Conservation (phyloP, 2,797 vertebrate species). For the Enteromius radiatus region DNA sequence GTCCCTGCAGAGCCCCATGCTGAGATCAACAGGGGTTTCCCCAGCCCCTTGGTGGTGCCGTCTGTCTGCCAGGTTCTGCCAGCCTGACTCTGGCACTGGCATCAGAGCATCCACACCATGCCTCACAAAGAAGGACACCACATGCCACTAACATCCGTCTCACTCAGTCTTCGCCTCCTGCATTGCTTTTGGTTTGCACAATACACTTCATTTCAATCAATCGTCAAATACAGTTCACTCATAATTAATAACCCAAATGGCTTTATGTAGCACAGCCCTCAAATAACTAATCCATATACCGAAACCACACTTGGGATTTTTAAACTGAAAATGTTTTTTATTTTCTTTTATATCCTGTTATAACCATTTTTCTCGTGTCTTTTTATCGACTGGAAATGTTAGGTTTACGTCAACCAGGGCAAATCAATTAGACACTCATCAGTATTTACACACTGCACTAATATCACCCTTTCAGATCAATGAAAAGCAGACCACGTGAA, state of each 20-base stretch:
- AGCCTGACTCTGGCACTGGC: slow-evolving; percentile 51
- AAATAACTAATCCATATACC: neutral
- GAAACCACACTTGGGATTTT: neutral
- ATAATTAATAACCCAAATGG: slow-evolving; percentile 10
- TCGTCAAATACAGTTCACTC: neutral
- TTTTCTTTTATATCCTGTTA: neutral
- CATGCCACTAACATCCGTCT: slow-evolving; percentile 34
- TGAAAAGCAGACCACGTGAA: slow-evolving; percentile 22
- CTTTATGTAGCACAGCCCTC: slow-evolving; percentile 29
- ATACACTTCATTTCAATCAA: neutral
- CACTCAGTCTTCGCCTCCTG: slow-evolving; percentile 17
- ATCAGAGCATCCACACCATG: slow-evolving; percentile 41
- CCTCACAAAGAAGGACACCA: slow-evolving; percentile 30
- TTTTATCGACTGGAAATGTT: neutral
- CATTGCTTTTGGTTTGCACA: slow-evolving; percentile 13
- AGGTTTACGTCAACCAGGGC: neutral
- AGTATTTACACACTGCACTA: slow-evolving; percentile 15
- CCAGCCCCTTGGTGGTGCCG: slow-evolving; percentile 45
- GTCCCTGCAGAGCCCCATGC: slow-evolving; percentile 30
- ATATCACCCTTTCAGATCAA: slow-evolving; percentile 12
- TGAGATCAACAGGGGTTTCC: slow-evolving; percentile 52
- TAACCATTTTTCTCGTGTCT: neutral
- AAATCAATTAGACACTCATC: neutral
- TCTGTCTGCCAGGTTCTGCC: slow-evolving; percentile 50
- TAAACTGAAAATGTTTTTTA: neutral